Evolutionary conservation across 2,113 vertebrate genomes (phyloP).

Genomic region (Forbesichthys agassizii): DNA sequence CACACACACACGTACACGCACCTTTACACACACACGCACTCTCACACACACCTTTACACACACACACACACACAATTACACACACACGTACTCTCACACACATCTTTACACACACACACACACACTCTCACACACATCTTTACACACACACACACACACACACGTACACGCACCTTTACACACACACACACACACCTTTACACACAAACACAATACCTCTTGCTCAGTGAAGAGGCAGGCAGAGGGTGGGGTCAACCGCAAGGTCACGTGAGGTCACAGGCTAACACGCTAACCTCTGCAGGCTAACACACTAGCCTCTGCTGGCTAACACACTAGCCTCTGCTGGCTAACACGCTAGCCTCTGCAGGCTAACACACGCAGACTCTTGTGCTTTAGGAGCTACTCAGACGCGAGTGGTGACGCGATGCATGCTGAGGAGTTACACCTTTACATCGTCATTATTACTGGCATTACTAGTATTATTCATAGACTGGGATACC

Average conservation of each 20-base stretch:
- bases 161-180: no score
- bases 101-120: no score
- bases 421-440: conserved; percentile 55
- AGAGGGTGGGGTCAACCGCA: conserved; percentile 1
- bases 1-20: no score
- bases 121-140: no score
- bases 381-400: conserved; percentile 55
- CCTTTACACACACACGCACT: no score
- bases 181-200: no score
- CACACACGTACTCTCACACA: no score
- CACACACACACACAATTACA: no score
- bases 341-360: conserved; percentile 30
- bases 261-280: conserved; percentile 26
- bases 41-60: no score
- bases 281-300: conserved; percentile 33
- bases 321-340: background rate
- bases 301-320: conserved; percentile 5
- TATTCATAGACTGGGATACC: conserved; percentile 15
- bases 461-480: conserved; percentile 32
- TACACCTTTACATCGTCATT: conserved; percentile 31
- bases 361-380: conserved; percentile 5
- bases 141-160: no score
- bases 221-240: no score
- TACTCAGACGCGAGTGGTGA: conserved; percentile 46
- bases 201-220: no score